phyloP scores from a whole-genome alignment of 2,113 vertebrate species.

The Egretta garzetta region DNA sequence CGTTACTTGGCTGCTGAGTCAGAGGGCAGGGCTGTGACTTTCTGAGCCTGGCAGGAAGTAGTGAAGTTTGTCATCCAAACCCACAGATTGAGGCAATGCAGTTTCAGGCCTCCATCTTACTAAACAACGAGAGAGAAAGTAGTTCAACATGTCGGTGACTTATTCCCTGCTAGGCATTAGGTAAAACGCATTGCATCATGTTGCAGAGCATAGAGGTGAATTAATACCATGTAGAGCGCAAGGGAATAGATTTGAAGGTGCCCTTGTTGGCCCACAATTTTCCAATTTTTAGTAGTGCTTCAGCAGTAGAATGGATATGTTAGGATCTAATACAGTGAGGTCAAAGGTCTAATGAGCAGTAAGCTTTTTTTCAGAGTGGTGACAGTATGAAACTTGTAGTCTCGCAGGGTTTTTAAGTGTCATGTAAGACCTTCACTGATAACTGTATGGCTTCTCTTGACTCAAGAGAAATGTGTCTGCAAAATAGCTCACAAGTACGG shows the following conservation, averaged over 20 bases:
- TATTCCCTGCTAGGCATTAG: neutral
- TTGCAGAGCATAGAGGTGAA: neutral
- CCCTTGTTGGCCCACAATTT: neutral
- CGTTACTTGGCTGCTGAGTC: conserved; percentile 70
- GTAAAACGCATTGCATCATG: neutral
- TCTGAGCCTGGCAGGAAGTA: conserved; percentile 23
- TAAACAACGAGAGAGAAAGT: neutral
- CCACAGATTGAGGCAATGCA: neutral
- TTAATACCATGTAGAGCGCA: rapidly evolving
- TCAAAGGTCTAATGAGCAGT: neutral
- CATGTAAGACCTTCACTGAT: neutral
- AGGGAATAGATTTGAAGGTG: neutral
- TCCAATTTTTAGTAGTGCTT: neutral
- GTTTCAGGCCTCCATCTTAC: neutral
- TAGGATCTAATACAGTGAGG: neutral
- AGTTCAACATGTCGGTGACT: neutral
- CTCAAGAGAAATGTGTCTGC: neutral
- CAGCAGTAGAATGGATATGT: neutral
- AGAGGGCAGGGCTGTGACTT: neutral
- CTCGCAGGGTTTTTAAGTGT: neutral
- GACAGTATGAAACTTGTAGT: neutral
- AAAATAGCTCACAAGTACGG: neutral
- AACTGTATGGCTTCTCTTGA: neutral
- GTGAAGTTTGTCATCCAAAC: neutral
- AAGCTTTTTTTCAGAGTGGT: neutral